phyloP scores from a whole-genome alignment of 2,797 vertebrate genomes.

The Gymnodraco acuticeps region DNA sequence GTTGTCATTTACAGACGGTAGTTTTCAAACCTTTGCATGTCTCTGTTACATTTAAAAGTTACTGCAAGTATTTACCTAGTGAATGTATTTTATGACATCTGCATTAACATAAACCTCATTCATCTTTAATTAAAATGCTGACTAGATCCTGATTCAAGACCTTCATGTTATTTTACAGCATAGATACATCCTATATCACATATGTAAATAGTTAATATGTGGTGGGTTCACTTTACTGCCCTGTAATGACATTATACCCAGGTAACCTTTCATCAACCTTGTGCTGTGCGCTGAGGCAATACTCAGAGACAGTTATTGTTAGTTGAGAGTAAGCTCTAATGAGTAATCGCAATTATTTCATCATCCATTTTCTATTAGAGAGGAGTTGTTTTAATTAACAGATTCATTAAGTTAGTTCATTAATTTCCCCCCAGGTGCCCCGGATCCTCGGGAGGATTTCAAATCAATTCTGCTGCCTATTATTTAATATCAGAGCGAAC shows the following conservation, averaged over 20 bases:
- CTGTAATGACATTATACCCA: constrained; percentile 3
- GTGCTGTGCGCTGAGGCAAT: background rate
- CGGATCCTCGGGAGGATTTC: constrained; percentile 59
- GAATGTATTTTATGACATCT: background rate
- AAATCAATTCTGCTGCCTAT: constrained; percentile 67
- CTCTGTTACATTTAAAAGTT: background rate
- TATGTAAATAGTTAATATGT: background rate
- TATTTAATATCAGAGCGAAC: constrained; percentile 70
- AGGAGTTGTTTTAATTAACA: constrained; percentile 78
- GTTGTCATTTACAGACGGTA: background rate
- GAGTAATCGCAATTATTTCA: constrained; percentile 72
- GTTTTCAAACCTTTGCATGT: background rate
- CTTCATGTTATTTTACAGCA: constrained; percentile 5
- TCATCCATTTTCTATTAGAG: constrained; percentile 67
- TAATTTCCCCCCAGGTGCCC: constrained; percentile 76
- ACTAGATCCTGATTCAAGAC: constrained; percentile 1
- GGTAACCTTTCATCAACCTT: constrained; percentile 37
- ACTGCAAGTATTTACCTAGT: background rate
- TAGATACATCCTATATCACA: background rate
- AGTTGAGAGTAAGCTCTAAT: constrained; percentile 55
- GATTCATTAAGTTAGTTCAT: constrained; percentile 79
- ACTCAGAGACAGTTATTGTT: constrained; percentile 38
- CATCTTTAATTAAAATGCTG: constrained; percentile 18
- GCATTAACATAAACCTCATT: constrained; percentile 4
- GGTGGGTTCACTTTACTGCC: constrained; percentile 7